Evolutionary conservation across 2,797 vertebrate genomes (phyloP), one percentile per base, ranked within the genome.

Genomic region (Parotocinclus haroldoi): DNA sequence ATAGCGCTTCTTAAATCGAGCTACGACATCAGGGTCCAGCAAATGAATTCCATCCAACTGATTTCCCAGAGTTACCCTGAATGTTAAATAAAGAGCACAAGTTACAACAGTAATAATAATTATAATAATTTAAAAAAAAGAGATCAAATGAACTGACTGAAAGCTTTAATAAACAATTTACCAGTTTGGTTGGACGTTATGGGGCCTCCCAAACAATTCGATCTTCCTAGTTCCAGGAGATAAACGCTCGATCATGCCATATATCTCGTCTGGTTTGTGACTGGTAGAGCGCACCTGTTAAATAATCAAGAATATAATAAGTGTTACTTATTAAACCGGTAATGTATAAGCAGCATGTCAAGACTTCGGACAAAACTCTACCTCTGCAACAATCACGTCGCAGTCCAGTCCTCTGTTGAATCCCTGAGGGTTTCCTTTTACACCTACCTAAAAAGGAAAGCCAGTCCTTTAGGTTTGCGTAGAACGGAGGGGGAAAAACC

Each of bases 141-240:
- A 27, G 18, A 73, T 10, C 14, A 10, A 49, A 9, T 1, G 7
- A 40, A 18, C 1, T 6, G 7, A 3, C 3, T 5, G 27, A 27
- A 5, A 52, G 11, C 67, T 42, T 53, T n/a, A 16, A 11, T n/a
- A 27, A 2, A 27, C 27, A 2, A 55, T 60, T 81, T 81, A 96
- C 95, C 94, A 97, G 83, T 96, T 97, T 60, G 94, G 94, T 38
- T 96, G 95, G 37, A 96, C 92, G 13, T 96, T 97, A 82, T 97
- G 95, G 9, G 94, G 94, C 58, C 95, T 87, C 9, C 94, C 94
- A 42, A 95, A 97, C 52, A 97, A 86, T 75, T 96, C 95, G 3
- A 97, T 96, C 84, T 97, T 96, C 49, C 94, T 88, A 60, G 93
- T 96, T n/a, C 95, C 95, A 0, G 94, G 94, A 0, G 94, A 96